These are phyloP conservation scores for Solea senegalensis DNA, from an alignment of 2,113 vertebrate species.

Conservation along the genomic window DNA sequence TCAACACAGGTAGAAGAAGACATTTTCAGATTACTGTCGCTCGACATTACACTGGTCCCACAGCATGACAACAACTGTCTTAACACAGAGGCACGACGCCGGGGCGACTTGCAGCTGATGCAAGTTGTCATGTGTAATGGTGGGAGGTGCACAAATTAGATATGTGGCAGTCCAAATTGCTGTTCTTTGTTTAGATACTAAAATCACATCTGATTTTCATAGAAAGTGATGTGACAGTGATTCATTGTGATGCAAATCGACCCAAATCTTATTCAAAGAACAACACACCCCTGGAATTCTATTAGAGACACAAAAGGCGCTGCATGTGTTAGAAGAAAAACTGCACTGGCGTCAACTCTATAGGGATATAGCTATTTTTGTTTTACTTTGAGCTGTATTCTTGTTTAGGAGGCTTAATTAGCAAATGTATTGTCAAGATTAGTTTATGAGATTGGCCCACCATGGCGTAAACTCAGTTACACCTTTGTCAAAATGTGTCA, in stretches of 20 bases:
- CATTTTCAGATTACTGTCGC: neutral
- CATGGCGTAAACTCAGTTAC: slow-evolving; percentile 9
- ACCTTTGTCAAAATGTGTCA: slow-evolving; percentile 10
- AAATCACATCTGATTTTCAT: slow-evolving; percentile 4
- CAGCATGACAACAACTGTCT: neutral
- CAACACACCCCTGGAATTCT: slow-evolving; percentile 29
- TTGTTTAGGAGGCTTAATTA: slow-evolving; percentile 22
- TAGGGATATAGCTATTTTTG: neutral
- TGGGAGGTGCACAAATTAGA: slow-evolving; percentile 1
- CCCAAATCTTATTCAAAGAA: slow-evolving; percentile 10
- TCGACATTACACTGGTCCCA: neutral
- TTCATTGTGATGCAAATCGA: slow-evolving; percentile 45
- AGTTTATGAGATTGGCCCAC: neutral
- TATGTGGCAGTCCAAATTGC: slow-evolving; percentile 11
- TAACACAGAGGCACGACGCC: neutral
- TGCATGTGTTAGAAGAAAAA: slow-evolving; percentile 15
- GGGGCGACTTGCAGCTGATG: neutral
- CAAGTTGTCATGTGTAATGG: neutral
- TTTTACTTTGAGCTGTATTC: neutral
- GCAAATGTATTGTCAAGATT: slow-evolving; percentile 10
- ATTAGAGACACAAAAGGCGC: slow-evolving; percentile 9
- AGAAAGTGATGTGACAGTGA: neutral
- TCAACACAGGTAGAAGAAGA: neutral
- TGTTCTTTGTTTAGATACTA: neutral
- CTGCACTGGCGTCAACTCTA: slow-evolving; percentile 12